phyloP scores from a whole-genome alignment of 2,888 invertebrate genomes.

The Amblyteles armatorius region DNA sequence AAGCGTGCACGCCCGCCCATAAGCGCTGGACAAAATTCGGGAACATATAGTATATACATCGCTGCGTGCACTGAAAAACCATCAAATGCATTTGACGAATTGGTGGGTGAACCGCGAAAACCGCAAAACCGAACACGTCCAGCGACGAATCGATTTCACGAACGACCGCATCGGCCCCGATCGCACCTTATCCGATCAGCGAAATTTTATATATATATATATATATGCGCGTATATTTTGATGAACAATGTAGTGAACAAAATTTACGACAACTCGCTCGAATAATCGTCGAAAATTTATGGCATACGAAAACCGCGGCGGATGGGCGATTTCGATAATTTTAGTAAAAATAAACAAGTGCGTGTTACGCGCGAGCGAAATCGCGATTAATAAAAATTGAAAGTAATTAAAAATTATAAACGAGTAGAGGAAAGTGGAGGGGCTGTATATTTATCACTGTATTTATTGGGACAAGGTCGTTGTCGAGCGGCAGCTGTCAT shows the following conservation, averaged over 20 bases:
- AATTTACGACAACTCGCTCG: constrained; percentile 2
- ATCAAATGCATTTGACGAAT: constrained; percentile 52
- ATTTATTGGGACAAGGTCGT: background rate
- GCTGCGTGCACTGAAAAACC: constrained; percentile 15
- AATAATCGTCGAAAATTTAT: background rate
- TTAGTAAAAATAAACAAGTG: background rate
- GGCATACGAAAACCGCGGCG: background rate
- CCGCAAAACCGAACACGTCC: constrained; percentile 49
- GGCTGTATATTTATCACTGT: background rate
- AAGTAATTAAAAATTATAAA: background rate
- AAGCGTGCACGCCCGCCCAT: constrained; percentile 18
- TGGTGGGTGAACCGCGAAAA: constrained; percentile 35
- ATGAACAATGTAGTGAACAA: background rate
- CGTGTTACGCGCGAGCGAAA: background rate
- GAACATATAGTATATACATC: background rate
- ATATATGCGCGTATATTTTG: constrained; percentile 10
- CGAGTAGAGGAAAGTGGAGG: background rate
- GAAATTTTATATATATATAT: constrained; percentile 10
- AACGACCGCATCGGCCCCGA: constrained; percentile 24
- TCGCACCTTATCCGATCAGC: constrained; percentile 12
- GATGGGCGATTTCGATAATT: constrained; percentile 1
- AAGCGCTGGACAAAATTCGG: constrained; percentile 12
- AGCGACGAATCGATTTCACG: constrained; percentile 55
- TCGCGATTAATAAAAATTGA: background rate
- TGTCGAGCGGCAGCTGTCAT: constrained; percentile 32